A percentile compares a stretch with the other conserved stretches of the same genome.
phyloP scores from a whole-genome alignment of 1,140 invertebrate genomes.

The Trichonephila clavipes region DNA sequence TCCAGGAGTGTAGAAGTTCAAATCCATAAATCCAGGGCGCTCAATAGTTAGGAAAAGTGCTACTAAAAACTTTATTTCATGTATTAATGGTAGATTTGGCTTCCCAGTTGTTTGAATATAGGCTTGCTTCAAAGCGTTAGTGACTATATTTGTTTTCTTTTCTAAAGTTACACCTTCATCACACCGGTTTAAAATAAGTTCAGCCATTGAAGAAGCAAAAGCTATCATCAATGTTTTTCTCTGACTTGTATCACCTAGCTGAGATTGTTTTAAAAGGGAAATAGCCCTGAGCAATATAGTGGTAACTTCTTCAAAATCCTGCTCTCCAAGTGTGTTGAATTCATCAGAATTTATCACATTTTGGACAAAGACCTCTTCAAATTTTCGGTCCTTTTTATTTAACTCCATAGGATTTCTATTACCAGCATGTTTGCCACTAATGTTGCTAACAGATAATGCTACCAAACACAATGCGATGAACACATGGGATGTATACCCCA shows the following conservation, averaged over 20 bases:
- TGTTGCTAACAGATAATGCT: neutral
- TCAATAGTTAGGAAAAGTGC: neutral
- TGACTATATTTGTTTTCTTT: neutral
- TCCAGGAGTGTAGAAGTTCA: neutral
- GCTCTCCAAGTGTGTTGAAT: neutral
- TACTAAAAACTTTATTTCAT: neutral
- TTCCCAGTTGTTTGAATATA: conserved; percentile 19
- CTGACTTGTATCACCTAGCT: neutral
- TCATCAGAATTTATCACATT: neutral
- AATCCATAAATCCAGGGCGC: neutral
- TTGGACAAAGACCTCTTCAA: neutral
- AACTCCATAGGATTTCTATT: neutral
- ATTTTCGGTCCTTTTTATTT: neutral
- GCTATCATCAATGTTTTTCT: conserved; percentile 29
- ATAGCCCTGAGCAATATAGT: neutral
- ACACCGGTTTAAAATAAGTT: neutral
- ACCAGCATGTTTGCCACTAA: neutral
- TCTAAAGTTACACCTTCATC: neutral
- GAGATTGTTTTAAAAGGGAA: neutral
- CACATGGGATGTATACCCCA: conserved; percentile 28
- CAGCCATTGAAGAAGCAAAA: conserved; percentile 25
- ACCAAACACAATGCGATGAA: neutral
- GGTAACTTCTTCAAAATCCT: neutral
- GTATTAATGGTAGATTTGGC: neutral
- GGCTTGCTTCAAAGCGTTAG: neutral